Evolutionary conservation across 1,140 invertebrate species (phyloP).

Genomic region (Papilio polytes): DNA sequence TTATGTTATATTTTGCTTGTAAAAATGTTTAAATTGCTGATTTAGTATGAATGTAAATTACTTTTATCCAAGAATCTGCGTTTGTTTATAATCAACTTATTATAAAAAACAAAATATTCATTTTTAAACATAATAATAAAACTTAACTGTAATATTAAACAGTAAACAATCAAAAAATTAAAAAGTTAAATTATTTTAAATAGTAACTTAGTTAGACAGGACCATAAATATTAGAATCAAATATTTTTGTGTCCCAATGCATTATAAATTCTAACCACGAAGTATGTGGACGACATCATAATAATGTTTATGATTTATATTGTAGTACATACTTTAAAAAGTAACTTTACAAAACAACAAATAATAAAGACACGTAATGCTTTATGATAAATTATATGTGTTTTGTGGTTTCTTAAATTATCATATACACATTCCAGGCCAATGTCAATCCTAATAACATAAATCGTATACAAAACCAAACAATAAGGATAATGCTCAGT

Average conservation of each 20-base stretch:
- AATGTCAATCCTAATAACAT: neutral
- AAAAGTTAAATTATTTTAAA: too few species aligned
- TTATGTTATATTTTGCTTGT: neutral
- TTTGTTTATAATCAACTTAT: neutral
- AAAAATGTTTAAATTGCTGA: neutral
- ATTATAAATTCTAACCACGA: neutral
- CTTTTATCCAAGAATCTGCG: neutral
- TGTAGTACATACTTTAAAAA: neutral
- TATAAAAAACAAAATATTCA: too few species aligned
- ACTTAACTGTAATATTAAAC: too few species aligned
- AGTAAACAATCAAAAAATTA: too few species aligned
- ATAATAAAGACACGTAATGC: neutral
- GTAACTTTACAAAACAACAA: neutral
- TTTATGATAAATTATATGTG: neutral
- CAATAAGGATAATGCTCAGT: too few species aligned
- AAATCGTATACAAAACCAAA: too few species aligned
- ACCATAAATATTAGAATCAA: neutral
- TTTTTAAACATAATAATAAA: too few species aligned
- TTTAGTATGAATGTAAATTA: neutral
- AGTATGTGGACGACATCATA: neutral
- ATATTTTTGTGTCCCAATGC: neutral
- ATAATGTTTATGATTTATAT: neutral
- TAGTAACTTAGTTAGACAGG: neutral
- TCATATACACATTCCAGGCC: neutral
- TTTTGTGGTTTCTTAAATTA: conserved; percentile 3